Evolutionary conservation across 1,140 invertebrate species (phyloP).

Genomic region (Planococcus citri): DNA sequence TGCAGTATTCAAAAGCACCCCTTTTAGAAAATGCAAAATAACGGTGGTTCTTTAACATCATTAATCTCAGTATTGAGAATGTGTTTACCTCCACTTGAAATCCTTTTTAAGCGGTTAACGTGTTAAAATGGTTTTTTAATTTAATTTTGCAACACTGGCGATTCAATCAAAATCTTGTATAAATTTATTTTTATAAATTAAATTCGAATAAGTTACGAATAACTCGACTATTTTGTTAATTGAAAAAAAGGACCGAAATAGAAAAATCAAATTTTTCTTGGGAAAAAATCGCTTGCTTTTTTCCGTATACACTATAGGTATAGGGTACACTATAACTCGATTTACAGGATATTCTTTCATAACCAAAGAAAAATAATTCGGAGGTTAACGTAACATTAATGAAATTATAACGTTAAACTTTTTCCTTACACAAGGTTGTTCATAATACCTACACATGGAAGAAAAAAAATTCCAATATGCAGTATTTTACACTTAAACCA

Average conservation of each 20-base stretch:
- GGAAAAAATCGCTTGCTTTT: too few species aligned
- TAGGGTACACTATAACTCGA: too few species aligned
- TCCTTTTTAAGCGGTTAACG: neutral
- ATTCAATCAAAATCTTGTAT: neutral
- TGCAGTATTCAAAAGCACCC: neutral
- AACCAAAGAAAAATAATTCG: too few species aligned
- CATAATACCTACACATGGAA: too few species aligned
- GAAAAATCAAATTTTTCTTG: neutral
- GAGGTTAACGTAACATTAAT: too few species aligned
- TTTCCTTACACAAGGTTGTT: too few species aligned
- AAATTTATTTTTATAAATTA: neutral
- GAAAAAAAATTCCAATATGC: too few species aligned
- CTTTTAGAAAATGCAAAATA: neutral
- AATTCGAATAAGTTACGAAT: neutral
- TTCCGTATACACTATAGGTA: too few species aligned
- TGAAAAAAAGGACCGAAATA: neutral
- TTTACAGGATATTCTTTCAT: too few species aligned
- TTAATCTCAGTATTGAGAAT: constrained; percentile 1
- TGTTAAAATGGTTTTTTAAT: neutral
- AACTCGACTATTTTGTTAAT: neutral
- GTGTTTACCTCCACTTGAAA: neutral
- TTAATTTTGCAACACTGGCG: neutral
- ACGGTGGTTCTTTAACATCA: constrained; percentile 1
- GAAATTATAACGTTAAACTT: too few species aligned
- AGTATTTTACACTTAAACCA: too few species aligned